phyloP scores from a whole-genome alignment of 2,113 vertebrate genomes.

The Nothoprocta perdicaria region DNA sequence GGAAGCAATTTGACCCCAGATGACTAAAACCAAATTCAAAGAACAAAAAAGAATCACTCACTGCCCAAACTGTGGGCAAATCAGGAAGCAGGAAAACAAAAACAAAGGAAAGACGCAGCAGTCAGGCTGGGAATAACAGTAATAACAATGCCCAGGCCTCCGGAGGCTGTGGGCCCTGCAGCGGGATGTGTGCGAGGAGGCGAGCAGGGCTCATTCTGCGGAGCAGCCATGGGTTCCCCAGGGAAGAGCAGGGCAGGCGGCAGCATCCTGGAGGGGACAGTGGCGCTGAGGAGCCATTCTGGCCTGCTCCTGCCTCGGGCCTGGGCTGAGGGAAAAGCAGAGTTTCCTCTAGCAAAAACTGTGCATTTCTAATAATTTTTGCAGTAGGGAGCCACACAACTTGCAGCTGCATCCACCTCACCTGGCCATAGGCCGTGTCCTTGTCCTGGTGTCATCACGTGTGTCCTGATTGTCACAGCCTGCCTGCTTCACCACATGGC shows the following conservation, averaged over 20 bases:
- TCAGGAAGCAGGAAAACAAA: not conserved
- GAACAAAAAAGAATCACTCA: not conserved
- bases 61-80: not conserved
- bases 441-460: not conserved
- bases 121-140: not conserved
- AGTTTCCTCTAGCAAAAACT: not conserved
- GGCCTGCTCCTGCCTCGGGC: too few relatives aligned
- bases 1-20: not conserved
- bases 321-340: not conserved
- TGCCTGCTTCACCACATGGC: not conserved
- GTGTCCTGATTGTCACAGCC: not conserved
- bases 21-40: not conserved
- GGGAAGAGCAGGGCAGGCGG: not conserved
- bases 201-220: not conserved
- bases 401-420: not conserved
- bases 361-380: not conserved
- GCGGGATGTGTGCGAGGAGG: not conserved
- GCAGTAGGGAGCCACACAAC: not conserved
- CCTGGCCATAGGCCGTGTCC: rapidly evolving
- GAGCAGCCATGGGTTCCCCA: not conserved
- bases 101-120: not conserved
- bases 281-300: not conserved
- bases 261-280: not conserved
- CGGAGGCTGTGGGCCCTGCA: rapidly evolving
- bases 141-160: not conserved